Evolutionary conservation across 2,113 vertebrate species (phyloP), one percentile per base, ranked within the genome.

Genomic region (Bathybates hornii): DNA sequence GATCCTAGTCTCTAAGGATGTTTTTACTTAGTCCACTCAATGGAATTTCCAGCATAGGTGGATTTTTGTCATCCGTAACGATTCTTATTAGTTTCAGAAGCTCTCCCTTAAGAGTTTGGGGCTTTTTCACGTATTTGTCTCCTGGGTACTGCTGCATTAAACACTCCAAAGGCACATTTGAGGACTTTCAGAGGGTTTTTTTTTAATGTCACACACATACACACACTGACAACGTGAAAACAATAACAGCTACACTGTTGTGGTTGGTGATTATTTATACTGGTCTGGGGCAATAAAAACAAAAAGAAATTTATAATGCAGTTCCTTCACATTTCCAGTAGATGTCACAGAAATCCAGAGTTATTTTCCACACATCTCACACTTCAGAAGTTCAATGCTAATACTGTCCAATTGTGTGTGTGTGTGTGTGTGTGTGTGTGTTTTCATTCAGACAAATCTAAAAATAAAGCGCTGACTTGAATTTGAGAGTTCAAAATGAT

Each of bases 301-400:
- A 24, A 71, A 17, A 45, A 73, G 0, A 43, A 27, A 43, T 43
- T 24, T 27, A 43, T 24, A 43, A 71, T 45, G 68, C 68, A 73
- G 21, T 48, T 76, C 68, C 68, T 29, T 29, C 71, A 76, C 24
- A 76, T 76, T 76, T 76, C 41, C 68, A 76, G 14, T 76, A 76
- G 68, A 76, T 45, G 41, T 48, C 41, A 76, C n/a, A 13, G 24
- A 76, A 76, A 48, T 29, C 21, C 43, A 10, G 41, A 45, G 9
- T 48, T 76, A 29, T 48, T 14, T 43, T 48, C 24, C 24, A 19
- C 43, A 17, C 71, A 5, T 11, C 43, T 12, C 43, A 5, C 24
- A 19, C 43, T 76, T 76, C 1, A 48, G 6, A 17, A 12, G 43
- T 45, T 11, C 9, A 76, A 2, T 2, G 13, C 14, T 29, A 48